Percentiles rank a stretch among this genome's conserved stretches.
phyloP scores from a whole-genome alignment of 2,113 vertebrate genomes.

The Taxidea taxus region DNA sequence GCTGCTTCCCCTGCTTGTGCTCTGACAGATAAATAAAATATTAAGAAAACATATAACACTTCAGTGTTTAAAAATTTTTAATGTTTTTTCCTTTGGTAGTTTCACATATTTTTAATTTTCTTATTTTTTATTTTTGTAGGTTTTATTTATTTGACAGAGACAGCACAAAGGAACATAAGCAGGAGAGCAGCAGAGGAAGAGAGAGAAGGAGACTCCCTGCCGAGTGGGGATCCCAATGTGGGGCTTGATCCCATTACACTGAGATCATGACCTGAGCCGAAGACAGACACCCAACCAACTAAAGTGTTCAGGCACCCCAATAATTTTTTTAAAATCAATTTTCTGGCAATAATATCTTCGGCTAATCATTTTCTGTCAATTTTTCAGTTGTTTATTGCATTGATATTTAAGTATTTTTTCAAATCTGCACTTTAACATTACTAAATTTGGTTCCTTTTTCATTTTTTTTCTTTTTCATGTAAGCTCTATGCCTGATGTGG shows the following conservation, averaged over 20 bases:
- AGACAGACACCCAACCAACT: too few relatives aligned
- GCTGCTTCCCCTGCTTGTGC: too few relatives aligned
- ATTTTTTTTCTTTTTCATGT: background rate
- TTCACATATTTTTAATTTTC: background rate
- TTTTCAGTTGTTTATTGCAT: background rate
- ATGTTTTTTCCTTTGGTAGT: conserved; percentile 7
- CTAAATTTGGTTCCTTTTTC: background rate
- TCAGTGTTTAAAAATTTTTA: background rate
- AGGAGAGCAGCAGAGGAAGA: too few relatives aligned
- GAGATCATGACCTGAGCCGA: too few relatives aligned
- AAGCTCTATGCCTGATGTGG: background rate
- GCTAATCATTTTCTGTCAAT: background rate
- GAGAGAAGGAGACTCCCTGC: too few relatives aligned
- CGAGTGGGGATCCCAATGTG: too few relatives aligned
- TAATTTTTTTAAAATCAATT: background rate
- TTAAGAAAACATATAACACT: background rate
- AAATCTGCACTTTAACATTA: background rate
- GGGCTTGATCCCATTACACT: too few relatives aligned
- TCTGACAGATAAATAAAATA: too few relatives aligned
- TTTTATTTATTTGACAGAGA: too few relatives aligned
- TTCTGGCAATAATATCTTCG: background rate
- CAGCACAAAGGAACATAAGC: too few relatives aligned
- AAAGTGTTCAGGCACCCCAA: too few relatives aligned
- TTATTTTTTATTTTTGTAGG: too few relatives aligned
- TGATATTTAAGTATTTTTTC: background rate